These are phyloP conservation scores for Eustalomyia histrio DNA, from an alignment of 2,888 invertebrate genomes.

Conservation along the genomic window DNA sequence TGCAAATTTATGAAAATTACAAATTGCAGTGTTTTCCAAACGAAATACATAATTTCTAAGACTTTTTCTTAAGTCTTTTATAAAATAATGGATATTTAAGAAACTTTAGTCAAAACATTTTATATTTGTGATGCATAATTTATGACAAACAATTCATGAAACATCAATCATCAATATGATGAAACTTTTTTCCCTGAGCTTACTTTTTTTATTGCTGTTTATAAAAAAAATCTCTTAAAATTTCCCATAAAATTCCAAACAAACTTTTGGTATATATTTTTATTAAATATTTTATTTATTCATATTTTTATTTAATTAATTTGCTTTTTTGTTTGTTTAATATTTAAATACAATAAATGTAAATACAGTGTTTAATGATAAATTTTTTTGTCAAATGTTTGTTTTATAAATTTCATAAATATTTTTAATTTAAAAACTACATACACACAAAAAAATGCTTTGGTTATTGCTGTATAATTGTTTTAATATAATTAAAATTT, in stretches of 20 bases:
- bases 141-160: no score
- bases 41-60: no score
- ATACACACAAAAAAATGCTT: slow-evolving; percentile 75
- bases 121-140: no score
- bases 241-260: background rate
- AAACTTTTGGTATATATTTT: slow-evolving; percentile 23
- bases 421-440: slow-evolving; percentile 55
- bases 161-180: no score
- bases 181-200: no score
- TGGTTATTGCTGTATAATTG: slow-evolving; percentile 80
- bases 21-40: no score
- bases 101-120: no score
- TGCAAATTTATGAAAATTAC: no score
- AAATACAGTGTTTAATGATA: slow-evolving; percentile 50
- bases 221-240: background rate
- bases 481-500: slow-evolving; percentile 42
- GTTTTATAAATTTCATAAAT: slow-evolving; percentile 27
- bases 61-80: no score
- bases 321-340: slow-evolving; percentile 46
- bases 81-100: no score
- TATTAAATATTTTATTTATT: slow-evolving; percentile 40
- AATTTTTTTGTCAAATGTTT: slow-evolving; percentile 53
- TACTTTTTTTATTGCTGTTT: no score
- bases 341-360: slow-evolving; percentile 59
- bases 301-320: slow-evolving; percentile 45